Conservation (phyloP, 1,140 invertebrate species). For the Dysdera silvatica region DNA sequence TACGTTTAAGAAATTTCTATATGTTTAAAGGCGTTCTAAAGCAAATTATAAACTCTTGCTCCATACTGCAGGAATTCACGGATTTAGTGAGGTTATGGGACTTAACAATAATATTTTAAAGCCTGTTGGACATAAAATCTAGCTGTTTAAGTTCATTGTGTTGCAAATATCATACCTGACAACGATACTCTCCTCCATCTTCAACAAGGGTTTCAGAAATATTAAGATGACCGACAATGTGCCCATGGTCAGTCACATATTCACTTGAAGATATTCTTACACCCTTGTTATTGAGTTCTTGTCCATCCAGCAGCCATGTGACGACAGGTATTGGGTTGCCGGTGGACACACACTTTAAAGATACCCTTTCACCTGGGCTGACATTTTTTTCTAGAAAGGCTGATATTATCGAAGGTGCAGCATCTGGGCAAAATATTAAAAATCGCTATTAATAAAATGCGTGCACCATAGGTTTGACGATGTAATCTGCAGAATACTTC, state of each 20-base stretch:
- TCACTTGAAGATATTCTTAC: constrained; percentile 59
- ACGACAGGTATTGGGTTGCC: constrained; percentile 92
- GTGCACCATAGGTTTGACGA: too few species aligned
- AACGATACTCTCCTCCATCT: constrained; percentile 45
- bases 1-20: too few species aligned
- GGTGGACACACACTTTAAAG: constrained; percentile 57
- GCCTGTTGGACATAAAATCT: too few species aligned
- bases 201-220: constrained; percentile 40
- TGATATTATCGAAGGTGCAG: constrained; percentile 34
- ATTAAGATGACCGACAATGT: constrained; percentile 46
- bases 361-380: constrained; percentile 58
- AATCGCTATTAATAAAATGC: too few species aligned
- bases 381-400: constrained; percentile 62
- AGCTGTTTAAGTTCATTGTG: too few species aligned
- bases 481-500: too few species aligned
- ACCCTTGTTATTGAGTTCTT: constrained; percentile 16
- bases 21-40: too few species aligned
- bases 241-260: constrained; percentile 38
- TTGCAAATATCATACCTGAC: constrained; percentile 40
- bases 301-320: constrained; percentile 85
- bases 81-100: too few species aligned
- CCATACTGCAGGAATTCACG: too few species aligned
- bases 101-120: too few species aligned
- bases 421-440: constrained; percentile 30
- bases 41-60: too few species aligned